These are phyloP conservation scores for Stenodera caucasica DNA, from an alignment of 2,888 invertebrate genomes.

Conservation along the genomic window DNA sequence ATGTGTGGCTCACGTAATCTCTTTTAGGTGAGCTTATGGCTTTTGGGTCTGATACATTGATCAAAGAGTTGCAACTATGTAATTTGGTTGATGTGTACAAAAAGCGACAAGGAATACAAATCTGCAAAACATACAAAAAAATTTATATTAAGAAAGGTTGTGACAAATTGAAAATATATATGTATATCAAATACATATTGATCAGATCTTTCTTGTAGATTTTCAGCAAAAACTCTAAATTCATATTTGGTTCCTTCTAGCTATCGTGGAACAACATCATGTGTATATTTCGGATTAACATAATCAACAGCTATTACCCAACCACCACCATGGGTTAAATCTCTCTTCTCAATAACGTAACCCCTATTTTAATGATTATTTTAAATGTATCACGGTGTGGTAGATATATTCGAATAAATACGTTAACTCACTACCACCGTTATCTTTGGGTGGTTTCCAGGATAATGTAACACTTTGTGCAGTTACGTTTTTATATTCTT, in stretches of 20 bases:
- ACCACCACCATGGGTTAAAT: slow-evolving; percentile 90
- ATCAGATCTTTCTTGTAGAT: slow-evolving; percentile 91
- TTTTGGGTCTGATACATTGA: too few species aligned
- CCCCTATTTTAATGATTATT: slow-evolving; percentile 58
- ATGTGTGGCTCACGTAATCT: too few species aligned
- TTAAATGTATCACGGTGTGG: background rate
- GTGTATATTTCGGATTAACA: slow-evolving; percentile 85
- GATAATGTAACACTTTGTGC: slow-evolving; percentile 92
- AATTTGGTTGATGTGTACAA: too few species aligned
- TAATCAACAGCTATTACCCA: slow-evolving; percentile 97
- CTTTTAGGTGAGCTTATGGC: too few species aligned
- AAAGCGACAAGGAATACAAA: too few species aligned
- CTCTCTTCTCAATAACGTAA: slow-evolving; percentile 94
- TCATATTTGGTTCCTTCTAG: slow-evolving; percentile 95
- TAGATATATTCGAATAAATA: slow-evolving; percentile 45
- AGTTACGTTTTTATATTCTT: slow-evolving; percentile 93
- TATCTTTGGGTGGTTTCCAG: slow-evolving; percentile 95
- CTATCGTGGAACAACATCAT: slow-evolving; percentile 85
- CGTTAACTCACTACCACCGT: slow-evolving; percentile 92
- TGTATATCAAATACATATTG: too few species aligned
- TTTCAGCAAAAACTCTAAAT: slow-evolving; percentile 94
- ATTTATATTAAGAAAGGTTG: too few species aligned
- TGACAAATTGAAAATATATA: too few species aligned
- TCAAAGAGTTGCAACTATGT: too few species aligned
- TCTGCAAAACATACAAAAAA: too few species aligned